Conservation (phyloP, 2,113 vertebrate genomes). For the Dromiciops gliroides region DNA sequence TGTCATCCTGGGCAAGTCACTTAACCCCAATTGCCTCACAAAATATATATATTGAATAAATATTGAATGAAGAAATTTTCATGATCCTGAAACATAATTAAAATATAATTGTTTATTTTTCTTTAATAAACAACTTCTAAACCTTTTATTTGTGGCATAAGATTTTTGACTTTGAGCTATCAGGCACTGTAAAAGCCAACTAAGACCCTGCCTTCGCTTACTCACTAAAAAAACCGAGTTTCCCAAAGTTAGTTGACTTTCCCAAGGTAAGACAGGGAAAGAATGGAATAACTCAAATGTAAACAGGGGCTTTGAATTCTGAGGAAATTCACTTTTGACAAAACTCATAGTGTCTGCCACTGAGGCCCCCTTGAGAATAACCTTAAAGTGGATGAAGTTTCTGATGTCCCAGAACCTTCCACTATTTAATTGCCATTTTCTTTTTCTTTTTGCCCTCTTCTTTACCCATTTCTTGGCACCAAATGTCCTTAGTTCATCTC, state of each 20-base stretch:
- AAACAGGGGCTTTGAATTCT: too few species aligned
- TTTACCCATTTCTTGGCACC: neutral
- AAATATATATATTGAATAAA: too few species aligned
- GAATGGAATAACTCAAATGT: neutral
- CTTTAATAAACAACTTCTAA: neutral
- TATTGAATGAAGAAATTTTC: neutral
- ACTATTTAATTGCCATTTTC: neutral
- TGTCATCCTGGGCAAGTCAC: too few species aligned
- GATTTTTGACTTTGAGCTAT: neutral
- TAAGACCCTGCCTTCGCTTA: neutral
- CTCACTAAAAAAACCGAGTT: neutral
- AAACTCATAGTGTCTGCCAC: neutral
- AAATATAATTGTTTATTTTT: neutral
- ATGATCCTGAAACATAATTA: neutral
- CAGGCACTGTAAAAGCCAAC: neutral
- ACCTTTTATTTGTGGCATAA: neutral
- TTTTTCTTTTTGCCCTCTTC: neutral
- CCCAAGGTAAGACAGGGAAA: neutral
- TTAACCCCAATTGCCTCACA: too few species aligned
- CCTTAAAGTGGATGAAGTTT: neutral
- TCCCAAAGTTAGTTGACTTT: neutral
- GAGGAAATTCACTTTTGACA: neutral
- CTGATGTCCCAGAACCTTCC: neutral
- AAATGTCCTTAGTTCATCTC: neutral
- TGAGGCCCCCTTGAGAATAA: neutral